phyloP scores from a whole-genome alignment of 2,888 invertebrate species.

The Hyposoter dolosus region DNA sequence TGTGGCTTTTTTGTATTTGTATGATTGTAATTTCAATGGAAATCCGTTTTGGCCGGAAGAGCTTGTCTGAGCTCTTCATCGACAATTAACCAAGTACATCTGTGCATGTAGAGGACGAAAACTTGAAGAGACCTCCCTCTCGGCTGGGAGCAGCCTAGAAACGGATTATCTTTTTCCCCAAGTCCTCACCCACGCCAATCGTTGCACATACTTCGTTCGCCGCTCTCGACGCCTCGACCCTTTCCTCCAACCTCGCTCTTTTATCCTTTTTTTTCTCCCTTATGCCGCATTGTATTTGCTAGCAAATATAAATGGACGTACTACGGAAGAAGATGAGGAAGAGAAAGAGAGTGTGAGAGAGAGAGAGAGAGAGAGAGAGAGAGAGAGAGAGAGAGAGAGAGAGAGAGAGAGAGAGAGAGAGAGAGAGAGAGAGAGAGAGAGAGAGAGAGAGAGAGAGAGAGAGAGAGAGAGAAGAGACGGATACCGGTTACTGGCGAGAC shows the following conservation, averaged over 20 bases:
- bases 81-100: not conserved
- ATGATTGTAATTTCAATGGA: no score
- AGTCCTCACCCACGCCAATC: constrained; percentile 53
- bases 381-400: constrained; percentile 71
- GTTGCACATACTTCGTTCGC: constrained; percentile 26
- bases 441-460: constrained; percentile 72
- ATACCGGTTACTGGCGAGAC: constrained; percentile 82
- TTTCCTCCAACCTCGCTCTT: not conserved
- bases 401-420: constrained; percentile 73
- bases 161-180: constrained; percentile 48
- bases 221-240: constrained; percentile 11
- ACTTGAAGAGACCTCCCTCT: constrained; percentile 17
- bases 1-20: no score
- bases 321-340: constrained; percentile 44
- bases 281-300: constrained; percentile 35
- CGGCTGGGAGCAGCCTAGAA: constrained; percentile 36
- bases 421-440: constrained; percentile 74
- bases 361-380: constrained; percentile 74
- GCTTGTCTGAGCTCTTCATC: not conserved
- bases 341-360: constrained; percentile 71
- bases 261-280: constrained; percentile 18
- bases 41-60: not conserved
- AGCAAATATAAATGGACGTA: constrained; percentile 35
- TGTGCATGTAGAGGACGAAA: not conserved
- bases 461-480: constrained; percentile 72